Base-by-base conservation (phyloP, 2,113 vertebrate species). In the Bucco capensis region DNA sequence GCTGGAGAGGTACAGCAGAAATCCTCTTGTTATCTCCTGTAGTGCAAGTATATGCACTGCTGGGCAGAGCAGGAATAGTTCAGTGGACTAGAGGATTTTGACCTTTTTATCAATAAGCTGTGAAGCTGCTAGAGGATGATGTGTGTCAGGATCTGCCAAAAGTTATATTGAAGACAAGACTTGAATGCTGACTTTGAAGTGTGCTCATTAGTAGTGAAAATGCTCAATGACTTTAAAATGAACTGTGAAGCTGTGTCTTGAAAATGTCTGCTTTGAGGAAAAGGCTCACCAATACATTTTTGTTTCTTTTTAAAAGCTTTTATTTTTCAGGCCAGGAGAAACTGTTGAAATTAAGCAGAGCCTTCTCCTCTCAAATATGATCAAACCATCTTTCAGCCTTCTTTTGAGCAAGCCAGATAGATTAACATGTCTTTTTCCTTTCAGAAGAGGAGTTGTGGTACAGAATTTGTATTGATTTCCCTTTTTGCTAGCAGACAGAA, bases 391-490 rank as follows among this genome's bases (percentile, higher is more conserved):
- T 66, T 88, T 83, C 60, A 76, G 3, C 46, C 19, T 54, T 47
- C 46, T 78, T 70, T 74, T 81, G 65, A 17, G 40, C 27, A 75
- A 71, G 14, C 19, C 42, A 61, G 30, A 66, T n/a, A 70, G 42
- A 74, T 58, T 50, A 51, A 60, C 15, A 21, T 88, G 60, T 67
- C 44, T 50, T 90, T 47, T 74, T 56, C 10, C 42, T 60, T 88
- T 64, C 56, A 80, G 73, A 80, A 90, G 33, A 66, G 23, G 38
- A 81, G 44, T 31, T 44, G 30, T 84, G 5, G 6, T 51, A 79
- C 75, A 69, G 69, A 74, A 71, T 77, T 88, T 81, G 12, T 64
- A 93, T 88, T 92, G 83, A 92, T 86, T 90, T 80, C 51, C 51
- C 17, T 66, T 86, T 94, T 74, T 86, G 42, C 44, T 74, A 53